Conservation (phyloP, 2,797 vertebrate species). For the Malurus leucopterus region DNA sequence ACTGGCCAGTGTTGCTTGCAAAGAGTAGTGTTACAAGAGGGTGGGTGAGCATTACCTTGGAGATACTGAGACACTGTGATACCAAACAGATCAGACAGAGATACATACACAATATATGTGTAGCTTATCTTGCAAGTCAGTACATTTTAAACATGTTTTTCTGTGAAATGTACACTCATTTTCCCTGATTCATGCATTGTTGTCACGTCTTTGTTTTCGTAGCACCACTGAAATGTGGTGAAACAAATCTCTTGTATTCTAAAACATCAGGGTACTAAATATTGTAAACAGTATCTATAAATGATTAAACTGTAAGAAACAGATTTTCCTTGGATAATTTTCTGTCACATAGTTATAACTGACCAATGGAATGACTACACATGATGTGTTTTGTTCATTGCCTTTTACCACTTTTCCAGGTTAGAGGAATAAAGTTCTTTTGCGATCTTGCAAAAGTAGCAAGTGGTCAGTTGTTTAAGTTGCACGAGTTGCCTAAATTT, state of each 20-base stretch:
- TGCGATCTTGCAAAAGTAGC: not conserved
- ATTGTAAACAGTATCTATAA: not conserved
- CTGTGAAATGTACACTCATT: not conserved
- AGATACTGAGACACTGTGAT: not conserved
- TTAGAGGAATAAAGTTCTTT: not conserved
- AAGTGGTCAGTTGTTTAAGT: not conserved
- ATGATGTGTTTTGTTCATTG: not conserved
- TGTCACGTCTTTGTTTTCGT: not conserved
- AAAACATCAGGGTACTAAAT: not conserved
- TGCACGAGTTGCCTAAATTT: not conserved
- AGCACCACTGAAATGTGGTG: not conserved
- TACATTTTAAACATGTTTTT: not conserved
- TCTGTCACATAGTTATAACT: not conserved
- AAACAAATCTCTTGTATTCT: not conserved
- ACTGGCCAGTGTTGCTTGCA: not conserved
- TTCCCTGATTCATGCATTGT: not conserved
- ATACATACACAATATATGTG: not conserved
- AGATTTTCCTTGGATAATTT: not conserved
- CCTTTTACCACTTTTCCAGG: not conserved
- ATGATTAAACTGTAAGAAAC: not conserved
- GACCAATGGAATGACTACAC: not conserved
- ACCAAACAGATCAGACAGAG: not conserved
- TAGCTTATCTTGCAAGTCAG: not conserved
- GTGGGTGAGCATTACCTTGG: not conserved
- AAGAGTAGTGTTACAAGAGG: not conserved